These are phyloP conservation scores for Meta bourneti DNA, from an alignment of 2,888 invertebrate genomes.

Conservation along the genomic window DNA sequence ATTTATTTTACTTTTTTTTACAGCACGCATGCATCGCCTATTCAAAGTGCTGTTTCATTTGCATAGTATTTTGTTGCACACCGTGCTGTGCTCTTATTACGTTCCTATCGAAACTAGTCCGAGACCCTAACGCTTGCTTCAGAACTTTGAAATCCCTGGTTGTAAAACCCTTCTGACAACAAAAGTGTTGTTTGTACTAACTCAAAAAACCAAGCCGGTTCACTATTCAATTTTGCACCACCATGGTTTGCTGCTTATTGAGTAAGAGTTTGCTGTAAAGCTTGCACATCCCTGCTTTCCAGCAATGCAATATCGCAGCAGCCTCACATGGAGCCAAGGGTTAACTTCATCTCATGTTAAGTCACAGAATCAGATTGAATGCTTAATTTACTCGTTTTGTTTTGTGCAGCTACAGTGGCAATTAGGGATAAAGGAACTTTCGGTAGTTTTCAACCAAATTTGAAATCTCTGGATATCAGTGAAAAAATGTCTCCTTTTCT, in stretches of 20 bases:
- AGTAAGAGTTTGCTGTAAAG: not conserved
- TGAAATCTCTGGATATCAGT: no score
- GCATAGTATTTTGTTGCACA: slow-evolving; percentile 71
- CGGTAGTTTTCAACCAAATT: no score
- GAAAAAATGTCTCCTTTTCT: no score
- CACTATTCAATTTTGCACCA: not conserved
- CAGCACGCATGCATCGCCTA: slow-evolving; percentile 76
- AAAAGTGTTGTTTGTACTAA: not conserved
- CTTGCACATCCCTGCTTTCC: not conserved
- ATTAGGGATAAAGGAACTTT: no score
- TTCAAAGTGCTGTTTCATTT: slow-evolving; percentile 68
- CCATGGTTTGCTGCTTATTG: not conserved
- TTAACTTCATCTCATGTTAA: no score
- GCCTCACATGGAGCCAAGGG: no score
- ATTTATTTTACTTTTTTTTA: slow-evolving; percentile 64
- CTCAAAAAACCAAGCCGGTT: not conserved
- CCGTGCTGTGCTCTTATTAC: slow-evolving; percentile 61
- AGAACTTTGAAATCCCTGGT: not conserved
- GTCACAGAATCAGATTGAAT: no score
- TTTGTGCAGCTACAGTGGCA: no score
- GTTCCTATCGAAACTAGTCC: not conserved
- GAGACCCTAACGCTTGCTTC: no score
- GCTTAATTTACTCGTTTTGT: no score
- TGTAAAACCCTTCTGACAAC: not conserved
- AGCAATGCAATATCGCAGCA: not conserved